These are phyloP conservation scores for Teinopalpus imperialis DNA, from an alignment of 2,888 invertebrate species.

Conservation along the genomic window DNA sequence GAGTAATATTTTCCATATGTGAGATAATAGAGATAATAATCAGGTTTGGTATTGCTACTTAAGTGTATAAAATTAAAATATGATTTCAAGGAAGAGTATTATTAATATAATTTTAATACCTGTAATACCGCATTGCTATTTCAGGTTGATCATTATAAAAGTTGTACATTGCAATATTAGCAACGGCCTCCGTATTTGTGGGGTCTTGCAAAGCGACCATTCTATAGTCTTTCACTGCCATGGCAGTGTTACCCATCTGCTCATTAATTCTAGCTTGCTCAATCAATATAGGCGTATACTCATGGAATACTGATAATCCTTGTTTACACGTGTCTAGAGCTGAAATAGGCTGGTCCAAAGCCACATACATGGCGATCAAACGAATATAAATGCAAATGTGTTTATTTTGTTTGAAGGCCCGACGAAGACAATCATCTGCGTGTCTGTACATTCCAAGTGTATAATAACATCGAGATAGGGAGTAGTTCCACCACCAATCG, in stretches of 20 bases:
- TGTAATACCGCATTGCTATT: conserved; percentile 96
- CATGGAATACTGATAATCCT: conserved; percentile 92
- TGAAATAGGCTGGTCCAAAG: conserved; percentile 95
- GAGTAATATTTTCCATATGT: too few relatives aligned
- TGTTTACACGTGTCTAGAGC: conserved; percentile 93
- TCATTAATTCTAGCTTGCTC: conserved; percentile 82
- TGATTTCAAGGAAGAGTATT: too few relatives aligned
- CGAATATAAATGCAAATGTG: conserved; percentile 85
- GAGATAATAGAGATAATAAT: too few relatives aligned
- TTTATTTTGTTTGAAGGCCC: conserved; percentile 89
- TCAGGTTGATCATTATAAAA: conserved; percentile 99
- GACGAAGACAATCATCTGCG: conserved; percentile 94
- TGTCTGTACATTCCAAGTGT: conserved; percentile 94
- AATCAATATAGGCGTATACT: conserved; percentile 88
- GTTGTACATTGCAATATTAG: conserved; percentile 97
- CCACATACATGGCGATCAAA: conserved; percentile 90
- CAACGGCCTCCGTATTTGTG: conserved; percentile 97
- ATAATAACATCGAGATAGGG: conserved; percentile 94
- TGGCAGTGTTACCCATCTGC: conserved; percentile 62
- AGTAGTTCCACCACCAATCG: conserved; percentile 98
- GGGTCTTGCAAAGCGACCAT: conserved; percentile 93
- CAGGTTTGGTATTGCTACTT: too few relatives aligned
- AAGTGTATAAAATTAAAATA: too few relatives aligned
- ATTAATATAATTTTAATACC: conserved; percentile 80
- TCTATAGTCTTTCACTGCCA: conserved; percentile 88